Base-by-base conservation (phyloP, 2,888 invertebrate species). In the Harpalus rubripes region DNA sequence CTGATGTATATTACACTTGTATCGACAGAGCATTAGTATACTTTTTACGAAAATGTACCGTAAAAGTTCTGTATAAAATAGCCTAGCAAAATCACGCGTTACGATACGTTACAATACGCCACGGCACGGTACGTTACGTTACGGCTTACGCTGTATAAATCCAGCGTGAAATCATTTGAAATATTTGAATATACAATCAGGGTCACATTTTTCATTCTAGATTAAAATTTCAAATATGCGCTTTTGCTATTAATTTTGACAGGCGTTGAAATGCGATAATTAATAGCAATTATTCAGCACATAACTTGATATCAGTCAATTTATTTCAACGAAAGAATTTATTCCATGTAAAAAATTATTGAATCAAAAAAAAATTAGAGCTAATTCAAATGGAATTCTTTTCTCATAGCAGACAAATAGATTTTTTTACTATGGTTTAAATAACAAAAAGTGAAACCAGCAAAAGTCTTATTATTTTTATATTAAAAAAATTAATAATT, bases 251-350 rank as follows among this genome's bases (percentile, higher is more conserved):
- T 68, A 68, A 68, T 68, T 26, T 32, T 68, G 68, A 68, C 68
- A 68, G 39, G 68, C 32, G 39, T 68, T 39, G 68, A 68, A 68
- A 68, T n/a, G 15, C 39, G n/a, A 68, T 68, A 68, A 68, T 68
- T 68, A 68, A 68, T 68, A 15, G 68, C n/a, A 68, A 68, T 68
- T 68, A 68, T 68, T 68, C 68, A 32, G 39, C 68, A 63, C 63
- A 63, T 63, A 63, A 12, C 26, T 3, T 26, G 7, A 15, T 68
- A 32, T 39, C n/a, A 32, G 12, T 32, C 32, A 22, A 3, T 63
- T 63, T 22, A 22, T 22, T 32, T 39, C 15, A 39, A 16, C 5
- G 26, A 68, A 68, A 68, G 39, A 68, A 68, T 68, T 68, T n/a
- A 15, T 39, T 32, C n/a, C 15, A 7, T 68, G 15, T 7, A 32